These are phyloP conservation scores for Platycheirus albimanus DNA, from an alignment of 2,888 invertebrate genomes.

Conservation along the genomic window DNA sequence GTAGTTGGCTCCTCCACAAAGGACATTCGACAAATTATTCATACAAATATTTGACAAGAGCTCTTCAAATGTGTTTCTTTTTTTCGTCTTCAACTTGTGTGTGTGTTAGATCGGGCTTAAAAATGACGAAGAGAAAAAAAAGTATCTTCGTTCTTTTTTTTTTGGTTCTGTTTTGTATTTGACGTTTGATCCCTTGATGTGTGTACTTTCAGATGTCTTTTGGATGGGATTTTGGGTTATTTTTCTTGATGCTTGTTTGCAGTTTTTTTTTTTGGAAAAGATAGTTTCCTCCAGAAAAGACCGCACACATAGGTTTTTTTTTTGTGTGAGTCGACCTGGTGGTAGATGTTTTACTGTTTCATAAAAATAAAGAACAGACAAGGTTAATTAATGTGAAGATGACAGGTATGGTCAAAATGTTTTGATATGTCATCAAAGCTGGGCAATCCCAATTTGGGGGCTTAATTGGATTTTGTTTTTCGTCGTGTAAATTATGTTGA, in stretches of 20 bases:
- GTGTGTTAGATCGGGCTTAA: not conserved
- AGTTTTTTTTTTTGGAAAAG: constrained; percentile 33
- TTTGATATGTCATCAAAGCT: constrained; percentile 28
- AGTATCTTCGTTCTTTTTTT: constrained; percentile 7
- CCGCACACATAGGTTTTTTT: constrained; percentile 51
- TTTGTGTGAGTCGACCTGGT: not conserved
- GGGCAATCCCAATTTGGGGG: not conserved
- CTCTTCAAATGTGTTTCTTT: constrained; percentile 15
- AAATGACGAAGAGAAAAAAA: not conserved
- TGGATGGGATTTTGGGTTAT: constrained; percentile 6
- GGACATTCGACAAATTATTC: constrained; percentile 60
- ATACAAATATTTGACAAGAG: constrained; percentile 69
- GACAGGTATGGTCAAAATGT: constrained; percentile 60
- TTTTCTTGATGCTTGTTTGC: constrained; percentile 33
- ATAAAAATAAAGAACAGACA: constrained; percentile 11
- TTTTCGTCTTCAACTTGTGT: too few relatives aligned
- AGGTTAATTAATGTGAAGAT: constrained; percentile 54
- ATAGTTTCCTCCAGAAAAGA: constrained; percentile 30
- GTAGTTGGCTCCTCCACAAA: constrained; percentile 43
- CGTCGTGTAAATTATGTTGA: not conserved
- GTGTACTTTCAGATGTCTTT: not conserved
- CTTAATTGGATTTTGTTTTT: not conserved
- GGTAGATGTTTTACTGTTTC: constrained; percentile 8
- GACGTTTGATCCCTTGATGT: constrained; percentile 39
- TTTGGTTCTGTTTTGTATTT: constrained; percentile 20